Conservation (phyloP, 2,797 vertebrate species). For the Taenioides sp. region DNA sequence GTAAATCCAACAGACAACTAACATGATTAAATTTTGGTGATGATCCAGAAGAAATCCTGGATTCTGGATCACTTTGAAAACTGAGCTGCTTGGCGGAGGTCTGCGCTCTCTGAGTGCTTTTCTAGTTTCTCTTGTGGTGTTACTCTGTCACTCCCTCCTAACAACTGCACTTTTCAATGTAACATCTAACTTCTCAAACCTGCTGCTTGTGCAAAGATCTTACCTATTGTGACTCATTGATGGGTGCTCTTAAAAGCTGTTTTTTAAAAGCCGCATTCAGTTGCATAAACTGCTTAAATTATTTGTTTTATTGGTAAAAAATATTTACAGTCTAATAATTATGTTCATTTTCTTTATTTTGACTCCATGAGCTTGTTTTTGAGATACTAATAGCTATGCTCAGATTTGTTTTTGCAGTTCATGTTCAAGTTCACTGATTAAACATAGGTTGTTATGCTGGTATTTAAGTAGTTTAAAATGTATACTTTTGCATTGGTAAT, state of each 20-base stretch:
- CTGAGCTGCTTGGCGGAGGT: too few species aligned
- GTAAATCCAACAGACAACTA: too few species aligned
- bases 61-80: too few species aligned
- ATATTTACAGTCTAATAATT: constrained; percentile 1
- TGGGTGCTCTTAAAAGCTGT: constrained; percentile 3
- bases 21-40: too few species aligned
- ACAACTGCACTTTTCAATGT: constrained; percentile 41
- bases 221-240: constrained; percentile 30
- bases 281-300: not conserved
- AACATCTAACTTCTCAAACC: constrained; percentile 39
- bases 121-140: constrained; percentile 63
- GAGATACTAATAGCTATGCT: constrained; percentile 29
- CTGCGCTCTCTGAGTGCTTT: too few species aligned
- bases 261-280: not conserved
- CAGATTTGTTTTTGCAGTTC: constrained; percentile 48
- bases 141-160: constrained; percentile 34
- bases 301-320: not conserved
- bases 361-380: constrained; percentile 60
- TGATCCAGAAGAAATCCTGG: too few species aligned
- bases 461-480: not conserved
- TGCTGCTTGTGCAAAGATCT: constrained; percentile 58
- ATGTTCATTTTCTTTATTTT: constrained; percentile 33
- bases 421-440: constrained; percentile 9
- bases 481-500: constrained; percentile 38
- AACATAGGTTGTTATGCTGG: not conserved